A percentile compares a stretch with the other conserved stretches of the same genome.
phyloP scores from a whole-genome alignment of 1,140 invertebrate genomes.

The Caenorhabditis tropicalis region DNA sequence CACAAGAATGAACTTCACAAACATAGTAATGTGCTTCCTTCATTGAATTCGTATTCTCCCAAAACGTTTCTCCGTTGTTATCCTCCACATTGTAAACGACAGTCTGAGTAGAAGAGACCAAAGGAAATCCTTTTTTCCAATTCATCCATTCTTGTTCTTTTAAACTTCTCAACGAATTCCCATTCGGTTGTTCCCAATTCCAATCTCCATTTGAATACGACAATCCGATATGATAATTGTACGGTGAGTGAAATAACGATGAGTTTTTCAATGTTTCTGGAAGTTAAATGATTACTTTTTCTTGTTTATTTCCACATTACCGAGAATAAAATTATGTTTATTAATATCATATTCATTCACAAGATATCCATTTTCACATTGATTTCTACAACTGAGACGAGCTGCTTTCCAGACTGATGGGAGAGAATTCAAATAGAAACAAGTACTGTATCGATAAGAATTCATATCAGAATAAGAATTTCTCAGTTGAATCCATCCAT shows the following conservation, averaged over 20 bases:
- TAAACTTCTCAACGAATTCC: neutral
- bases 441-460: neutral
- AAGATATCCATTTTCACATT: neutral
- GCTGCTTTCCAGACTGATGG: neutral
- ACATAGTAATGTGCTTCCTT: neutral
- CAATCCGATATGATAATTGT: neutral
- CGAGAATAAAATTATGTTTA: neutral
- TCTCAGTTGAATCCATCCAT: neutral
- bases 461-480: neutral
- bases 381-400: neutral
- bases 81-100: neutral
- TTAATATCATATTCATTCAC: neutral
- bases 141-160: neutral
- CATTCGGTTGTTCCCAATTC: neutral
- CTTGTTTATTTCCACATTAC: neutral
- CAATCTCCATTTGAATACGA: neutral
- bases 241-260: neutral
- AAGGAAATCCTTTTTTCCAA: neutral
- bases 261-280: neutral
- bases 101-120: neutral
- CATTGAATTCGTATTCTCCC: neutral
- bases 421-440: neutral
- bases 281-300: neutral
- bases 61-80: neutral
- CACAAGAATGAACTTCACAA: neutral